phyloP scores from a whole-genome alignment of 92 coral and sea anemone species.

The Phenganax subtilis region DNA sequence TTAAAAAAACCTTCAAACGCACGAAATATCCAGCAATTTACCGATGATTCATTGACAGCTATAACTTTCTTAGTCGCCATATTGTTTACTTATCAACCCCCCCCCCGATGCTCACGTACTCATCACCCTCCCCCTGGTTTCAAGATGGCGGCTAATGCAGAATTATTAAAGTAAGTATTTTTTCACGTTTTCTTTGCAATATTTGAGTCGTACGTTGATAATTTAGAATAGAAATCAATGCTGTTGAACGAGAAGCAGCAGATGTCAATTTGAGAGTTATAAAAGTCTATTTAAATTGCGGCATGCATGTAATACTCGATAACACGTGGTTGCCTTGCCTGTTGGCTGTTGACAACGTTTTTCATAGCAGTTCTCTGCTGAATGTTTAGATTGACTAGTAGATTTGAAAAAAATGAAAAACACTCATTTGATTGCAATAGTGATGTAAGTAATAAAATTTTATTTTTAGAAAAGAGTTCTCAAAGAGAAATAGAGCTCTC shows the following conservation, averaged over 20 bases:
- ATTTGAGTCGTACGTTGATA: no score
- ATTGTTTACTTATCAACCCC: conserved; percentile 42
- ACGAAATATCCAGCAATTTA: conserved; percentile 17
- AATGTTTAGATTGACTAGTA: conserved; percentile 13
- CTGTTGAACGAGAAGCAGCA: not conserved
- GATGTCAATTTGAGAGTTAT: not conserved
- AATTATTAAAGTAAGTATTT: conserved; percentile 12
- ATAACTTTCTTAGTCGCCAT: conserved; percentile 85
- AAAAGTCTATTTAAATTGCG: not conserved
- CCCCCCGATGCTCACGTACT: conserved; percentile 19
- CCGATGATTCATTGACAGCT: conserved; percentile 91
- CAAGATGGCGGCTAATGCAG: conserved; percentile 23
- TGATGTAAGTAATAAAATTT: not conserved
- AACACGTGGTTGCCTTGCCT: not conserved
- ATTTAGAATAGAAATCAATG: not conserved
- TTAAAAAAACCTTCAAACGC: not conserved
- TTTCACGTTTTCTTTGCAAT: not conserved
- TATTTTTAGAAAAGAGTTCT: not conserved
- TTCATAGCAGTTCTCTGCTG: not conserved
- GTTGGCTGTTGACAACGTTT: not conserved
- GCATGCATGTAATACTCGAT: not conserved
- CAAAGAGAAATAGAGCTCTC: not conserved
- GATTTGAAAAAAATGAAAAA: not conserved
- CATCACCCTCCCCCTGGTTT: not conserved
- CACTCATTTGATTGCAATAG: conserved; percentile 14